phyloP scores from a whole-genome alignment of 2,888 invertebrate species.

The Lapara coniferarum region DNA sequence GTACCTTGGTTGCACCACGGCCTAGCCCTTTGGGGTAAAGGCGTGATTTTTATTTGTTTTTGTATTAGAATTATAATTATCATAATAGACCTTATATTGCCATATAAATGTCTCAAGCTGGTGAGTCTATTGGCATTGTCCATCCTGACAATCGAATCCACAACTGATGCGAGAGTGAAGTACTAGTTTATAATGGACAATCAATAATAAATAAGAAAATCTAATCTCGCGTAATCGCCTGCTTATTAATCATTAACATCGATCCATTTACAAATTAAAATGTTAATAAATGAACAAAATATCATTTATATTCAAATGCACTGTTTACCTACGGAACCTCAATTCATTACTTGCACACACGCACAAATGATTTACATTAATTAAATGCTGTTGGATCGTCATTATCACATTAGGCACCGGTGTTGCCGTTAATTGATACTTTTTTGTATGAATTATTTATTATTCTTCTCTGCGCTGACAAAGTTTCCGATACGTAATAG shows the following conservation, averaged over 20 bases:
- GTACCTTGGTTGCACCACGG: too few relatives aligned
- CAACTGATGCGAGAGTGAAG: too few relatives aligned
- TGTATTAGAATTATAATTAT: too few relatives aligned
- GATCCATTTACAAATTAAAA: background rate
- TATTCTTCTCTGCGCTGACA: constrained; percentile 34
- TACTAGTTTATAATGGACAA: background rate
- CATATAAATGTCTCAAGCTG: too few relatives aligned
- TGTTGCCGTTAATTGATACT: constrained; percentile 41
- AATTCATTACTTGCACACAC: constrained; percentile 8
- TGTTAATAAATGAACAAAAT: background rate
- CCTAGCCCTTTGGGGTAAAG: too few relatives aligned
- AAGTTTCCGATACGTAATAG: constrained; percentile 2
- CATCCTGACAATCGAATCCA: too few relatives aligned
- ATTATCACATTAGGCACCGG: constrained; percentile 59
- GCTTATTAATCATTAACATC: background rate
- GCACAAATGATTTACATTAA: constrained; percentile 57
- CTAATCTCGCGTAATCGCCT: background rate
- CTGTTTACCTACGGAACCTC: constrained; percentile 24
- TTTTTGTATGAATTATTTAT: constrained; percentile 44
- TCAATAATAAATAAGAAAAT: background rate
- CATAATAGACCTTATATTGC: too few relatives aligned
- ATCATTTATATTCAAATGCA: background rate
- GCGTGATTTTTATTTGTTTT: too few relatives aligned
- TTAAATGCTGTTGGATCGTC: constrained; percentile 52
- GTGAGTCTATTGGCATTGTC: too few relatives aligned